Evolutionary conservation across 2,797 vertebrate species (phyloP).

Genomic region (Cichlasoma orientale): DNA sequence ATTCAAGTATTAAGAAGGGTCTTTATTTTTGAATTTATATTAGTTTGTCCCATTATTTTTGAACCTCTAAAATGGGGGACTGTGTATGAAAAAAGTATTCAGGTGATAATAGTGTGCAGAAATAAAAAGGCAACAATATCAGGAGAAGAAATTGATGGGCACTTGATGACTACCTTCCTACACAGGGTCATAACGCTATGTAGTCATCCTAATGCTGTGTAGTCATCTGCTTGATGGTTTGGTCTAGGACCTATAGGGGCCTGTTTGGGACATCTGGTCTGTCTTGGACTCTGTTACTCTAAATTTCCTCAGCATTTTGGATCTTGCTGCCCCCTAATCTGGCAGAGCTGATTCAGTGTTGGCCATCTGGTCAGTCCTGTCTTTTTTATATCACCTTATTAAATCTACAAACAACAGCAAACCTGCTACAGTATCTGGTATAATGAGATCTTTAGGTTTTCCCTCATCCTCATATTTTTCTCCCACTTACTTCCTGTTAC

Average conservation of each 20-base stretch:
- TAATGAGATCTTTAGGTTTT: constrained; percentile 22
- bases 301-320: constrained; percentile 34
- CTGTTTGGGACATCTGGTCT: constrained; percentile 62
- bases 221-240: constrained; percentile 47
- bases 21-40: too few relatives aligned
- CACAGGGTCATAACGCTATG: background rate
- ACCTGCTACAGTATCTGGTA: constrained; percentile 23
- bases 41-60: too few relatives aligned
- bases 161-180: background rate
- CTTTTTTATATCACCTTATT: constrained; percentile 45
- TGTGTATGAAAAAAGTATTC: background rate
- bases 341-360: constrained; percentile 38
- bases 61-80: too few relatives aligned
- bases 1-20: too few relatives aligned
- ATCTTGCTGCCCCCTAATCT: constrained; percentile 34
- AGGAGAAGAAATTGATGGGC: background rate
- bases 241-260: constrained; percentile 32
- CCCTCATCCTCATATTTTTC: constrained; percentile 5
- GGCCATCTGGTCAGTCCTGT: constrained; percentile 49
- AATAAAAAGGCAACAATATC: background rate
- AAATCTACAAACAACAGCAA: constrained; percentile 50
- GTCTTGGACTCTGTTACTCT: constrained; percentile 29
- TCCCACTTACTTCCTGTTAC: constrained; percentile 16
- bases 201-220: constrained; percentile 11
- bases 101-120: background rate